phyloP scores from a whole-genome alignment of 2,888 invertebrate genomes.

The Germaria angustata region DNA sequence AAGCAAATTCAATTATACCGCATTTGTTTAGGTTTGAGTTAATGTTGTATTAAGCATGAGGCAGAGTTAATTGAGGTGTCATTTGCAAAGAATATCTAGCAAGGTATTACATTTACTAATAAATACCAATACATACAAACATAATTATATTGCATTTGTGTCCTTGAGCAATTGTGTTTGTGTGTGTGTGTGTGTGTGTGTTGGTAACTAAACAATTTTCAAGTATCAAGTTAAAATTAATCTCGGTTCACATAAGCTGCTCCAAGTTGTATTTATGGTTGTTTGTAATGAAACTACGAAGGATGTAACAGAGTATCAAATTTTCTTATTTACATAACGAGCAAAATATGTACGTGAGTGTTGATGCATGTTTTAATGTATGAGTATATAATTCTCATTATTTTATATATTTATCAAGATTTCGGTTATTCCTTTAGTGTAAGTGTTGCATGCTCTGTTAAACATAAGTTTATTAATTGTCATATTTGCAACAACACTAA shows the following conservation, averaged over 20 bases:
- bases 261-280: background rate
- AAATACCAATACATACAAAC: background rate
- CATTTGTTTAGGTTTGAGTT: background rate
- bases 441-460: slow-evolving; percentile 30
- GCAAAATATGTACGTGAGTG: too few relatives aligned
- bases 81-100: background rate
- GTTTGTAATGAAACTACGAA: background rate
- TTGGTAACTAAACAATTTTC: too few relatives aligned
- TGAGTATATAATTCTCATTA: slow-evolving; percentile 2
- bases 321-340: slow-evolving; percentile 23
- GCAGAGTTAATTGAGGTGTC: slow-evolving; percentile 42
- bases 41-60: background rate
- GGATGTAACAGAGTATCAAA: slow-evolving; percentile 12
- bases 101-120: background rate
- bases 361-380: background rate
- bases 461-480: slow-evolving; percentile 31
- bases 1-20: background rate
- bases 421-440: too few relatives aligned
- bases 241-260: background rate
- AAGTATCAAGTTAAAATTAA: too few relatives aligned
- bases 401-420: slow-evolving; percentile 28
- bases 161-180: background rate
- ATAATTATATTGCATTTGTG: background rate
- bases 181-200: background rate
- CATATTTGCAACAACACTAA: background rate